Evolutionary conservation across 2,113 vertebrate genomes (phyloP), one percentile per base, ranked within the genome.

Genomic region (Oryzias javanicus): DNA sequence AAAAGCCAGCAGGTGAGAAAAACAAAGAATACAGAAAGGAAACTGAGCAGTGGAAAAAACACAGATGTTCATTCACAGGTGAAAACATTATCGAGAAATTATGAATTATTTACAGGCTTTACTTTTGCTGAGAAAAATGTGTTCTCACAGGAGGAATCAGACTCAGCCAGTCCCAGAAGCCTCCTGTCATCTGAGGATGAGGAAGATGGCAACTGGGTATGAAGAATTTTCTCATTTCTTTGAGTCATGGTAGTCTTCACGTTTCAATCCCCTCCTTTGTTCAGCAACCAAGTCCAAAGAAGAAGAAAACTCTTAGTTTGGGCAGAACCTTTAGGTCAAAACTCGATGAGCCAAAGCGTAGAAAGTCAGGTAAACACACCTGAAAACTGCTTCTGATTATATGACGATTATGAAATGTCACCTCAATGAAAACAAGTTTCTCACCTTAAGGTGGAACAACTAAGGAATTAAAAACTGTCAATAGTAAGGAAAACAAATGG

Each of bases 251-350:
- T 22, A 8, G n/a, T 1, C 6, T 41, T 47, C 2, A 20, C 60
- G n/a, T 40, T 35, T 42, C 6, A 59, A 47, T 47, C 15, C 1
- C 42, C 20, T 55, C 1, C 5, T 61, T 67, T 18, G n/a, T 70
- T 60, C 55, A 88, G 86, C 55, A 19, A 0, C 75, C 73, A n/a
- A 72, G 42, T 67, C 63, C 78, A 50, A 79, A 81, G 58, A 82
- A 65, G 18, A 8, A 41, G 0, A 59, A 1, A 24, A 2, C 4
- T 6, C 4, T 12, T 0, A 19, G 52, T 44, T 16, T 60, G 2
- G 20, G 6, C 14, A 49, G 27, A 53, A 29, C 0, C 12, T 58
- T 47, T 7, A 71, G 24, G 22, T 71, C 68, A 27, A 76, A 65
- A 3, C 67, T 67, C 16, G 42, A 64, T 51, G 50, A 24, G 1